Evolutionary conservation across 2,113 vertebrate species (phyloP), one percentile per base, ranked within the genome.

Genomic region (Melanotaenia duboulayi): DNA sequence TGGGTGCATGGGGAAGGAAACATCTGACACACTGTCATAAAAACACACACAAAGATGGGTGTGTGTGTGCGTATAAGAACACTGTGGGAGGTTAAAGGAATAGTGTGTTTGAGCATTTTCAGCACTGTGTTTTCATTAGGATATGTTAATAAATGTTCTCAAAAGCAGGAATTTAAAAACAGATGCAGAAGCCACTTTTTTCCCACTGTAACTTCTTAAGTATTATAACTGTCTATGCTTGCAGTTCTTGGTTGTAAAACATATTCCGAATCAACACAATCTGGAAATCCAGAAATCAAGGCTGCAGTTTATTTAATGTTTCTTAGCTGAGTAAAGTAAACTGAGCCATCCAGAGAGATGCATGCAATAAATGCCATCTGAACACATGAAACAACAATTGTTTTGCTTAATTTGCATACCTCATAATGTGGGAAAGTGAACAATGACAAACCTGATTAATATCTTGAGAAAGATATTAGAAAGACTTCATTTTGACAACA

Each of bases 21-120:
- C 83, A 87, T 80, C 81, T 73, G 68, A 81, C 63, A 69, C 46
- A 14, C 65, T 57, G 17, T 46, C 72, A 71, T 28, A 76, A 23
- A 73, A 24, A 74, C 56, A 74, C 24, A 6, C 4, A 73, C 59
- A 62, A 44, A 42, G 3, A 74, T 50, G 35, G 12, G 37, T 40
- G 20, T 44, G 23, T 48, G 13, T 46, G 14, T 61, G 58, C 23
- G 4, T 35, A 5, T 35, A 5, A 8, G 32, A 35, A 5, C 7
- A 9, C 32, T 9, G 1, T 35, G 32, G 32, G 4, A 35, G 32
- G 8, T 9, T 35, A 35, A 35, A 35, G 32, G 32, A 35, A 35
- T 1, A 35, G 57, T 42, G 37, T 22, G 24, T 55, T 24, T 55
- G 51, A 24, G 22, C 37, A 19, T 56, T 14, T 37, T 35, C 8